Conservation (phyloP, 2,888 invertebrate species). For the Anthoptus insignis region DNA sequence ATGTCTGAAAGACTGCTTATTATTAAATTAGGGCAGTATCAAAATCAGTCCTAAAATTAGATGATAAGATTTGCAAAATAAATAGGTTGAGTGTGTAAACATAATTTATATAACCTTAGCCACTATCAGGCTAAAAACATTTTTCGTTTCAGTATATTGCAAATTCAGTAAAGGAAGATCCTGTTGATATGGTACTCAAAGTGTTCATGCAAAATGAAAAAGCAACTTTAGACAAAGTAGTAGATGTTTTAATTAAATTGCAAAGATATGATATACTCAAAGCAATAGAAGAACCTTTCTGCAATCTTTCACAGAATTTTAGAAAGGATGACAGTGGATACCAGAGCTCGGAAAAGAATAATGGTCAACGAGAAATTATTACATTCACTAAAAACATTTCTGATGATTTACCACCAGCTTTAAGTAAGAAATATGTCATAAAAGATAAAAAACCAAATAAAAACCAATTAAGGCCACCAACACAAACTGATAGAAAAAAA, state of each 20-base stretch:
- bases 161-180: constrained; percentile 83
- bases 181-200: constrained; percentile 83
- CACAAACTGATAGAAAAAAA: constrained; percentile 55
- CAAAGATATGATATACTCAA: constrained; percentile 84
- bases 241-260: constrained; percentile 78
- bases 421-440: constrained; percentile 66
- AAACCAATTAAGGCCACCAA: constrained; percentile 55
- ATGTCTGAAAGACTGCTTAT: too few species aligned
- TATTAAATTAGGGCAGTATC: too few species aligned
- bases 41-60: too few species aligned
- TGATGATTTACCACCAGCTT: constrained; percentile 74
- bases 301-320: constrained; percentile 70
- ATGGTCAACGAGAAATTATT: constrained; percentile 70
- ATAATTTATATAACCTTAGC: too few species aligned
- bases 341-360: constrained; percentile 67
- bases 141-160: constrained; percentile 84
- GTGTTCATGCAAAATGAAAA: constrained; percentile 82
- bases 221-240: constrained; percentile 84
- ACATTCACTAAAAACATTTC: constrained; percentile 67
- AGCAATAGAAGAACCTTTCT: constrained; percentile 74
- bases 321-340: constrained; percentile 80
- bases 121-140: too few species aligned
- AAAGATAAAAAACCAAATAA: constrained; percentile 64
- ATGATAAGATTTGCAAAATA: too few species aligned
- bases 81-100: too few species aligned